phyloP scores from a whole-genome alignment of 2,888 invertebrate species.

The Dicranocentrus wangi region DNA sequence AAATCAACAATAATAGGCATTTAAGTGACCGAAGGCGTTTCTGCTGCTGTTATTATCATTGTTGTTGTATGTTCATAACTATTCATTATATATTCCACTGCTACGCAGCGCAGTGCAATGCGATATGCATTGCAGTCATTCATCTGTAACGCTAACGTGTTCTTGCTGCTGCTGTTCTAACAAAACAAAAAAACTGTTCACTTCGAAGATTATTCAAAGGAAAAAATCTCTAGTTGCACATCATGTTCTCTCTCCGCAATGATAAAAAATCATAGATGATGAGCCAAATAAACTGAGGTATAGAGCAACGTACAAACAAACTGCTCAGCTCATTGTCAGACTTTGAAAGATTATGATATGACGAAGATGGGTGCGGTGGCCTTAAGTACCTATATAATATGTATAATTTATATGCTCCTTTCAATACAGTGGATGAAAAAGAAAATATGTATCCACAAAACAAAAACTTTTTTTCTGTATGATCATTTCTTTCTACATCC shows the following conservation, averaged over 20 bases:
- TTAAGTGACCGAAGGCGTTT: slow-evolving; percentile 34
- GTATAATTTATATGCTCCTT: too few relatives aligned
- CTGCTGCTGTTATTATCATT: slow-evolving; percentile 22
- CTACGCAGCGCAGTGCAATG: not conserved
- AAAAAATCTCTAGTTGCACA: not conserved
- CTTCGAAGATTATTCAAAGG: not conserved
- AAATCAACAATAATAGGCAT: slow-evolving; percentile 37
- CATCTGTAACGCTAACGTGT: slow-evolving; percentile 22
- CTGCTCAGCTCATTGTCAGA: slow-evolving; percentile 11
- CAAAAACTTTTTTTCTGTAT: too few relatives aligned
- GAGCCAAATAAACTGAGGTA: not conserved
- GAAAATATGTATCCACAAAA: too few relatives aligned
- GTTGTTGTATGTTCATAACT: slow-evolving; percentile 27
- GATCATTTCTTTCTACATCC: too few relatives aligned
- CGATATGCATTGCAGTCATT: slow-evolving; percentile 32
- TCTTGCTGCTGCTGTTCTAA: too few relatives aligned
- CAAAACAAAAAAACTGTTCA: slow-evolving; percentile 3
- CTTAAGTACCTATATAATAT: slow-evolving; percentile 30
- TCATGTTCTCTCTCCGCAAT: slow-evolving; percentile 4
- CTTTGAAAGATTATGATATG: slow-evolving; percentile 21
- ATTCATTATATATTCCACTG: slow-evolving; percentile 43
- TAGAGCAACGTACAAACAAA: not conserved
- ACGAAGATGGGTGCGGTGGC: slow-evolving; percentile 38
- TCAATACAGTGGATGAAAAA: too few relatives aligned
- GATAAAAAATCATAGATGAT: slow-evolving; percentile 12